These are phyloP conservation scores for Polyergus mexicanus DNA, from an alignment of 1,140 invertebrate species.

Conservation along the genomic window DNA sequence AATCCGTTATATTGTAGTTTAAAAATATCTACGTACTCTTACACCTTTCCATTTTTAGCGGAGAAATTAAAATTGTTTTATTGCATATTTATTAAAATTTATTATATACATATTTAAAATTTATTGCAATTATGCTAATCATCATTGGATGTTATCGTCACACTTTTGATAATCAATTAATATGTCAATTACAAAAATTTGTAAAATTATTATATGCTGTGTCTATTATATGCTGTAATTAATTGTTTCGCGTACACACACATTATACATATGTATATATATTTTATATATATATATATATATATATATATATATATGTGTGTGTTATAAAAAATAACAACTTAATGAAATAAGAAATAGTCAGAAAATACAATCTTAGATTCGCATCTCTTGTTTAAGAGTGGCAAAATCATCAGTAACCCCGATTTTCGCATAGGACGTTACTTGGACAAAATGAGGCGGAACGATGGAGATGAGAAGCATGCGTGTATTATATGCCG, in stretches of 20 bases:
- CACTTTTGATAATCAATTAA: slow-evolving; percentile 11
- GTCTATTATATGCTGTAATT: not conserved
- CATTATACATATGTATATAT: too few species aligned
- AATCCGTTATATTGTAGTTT: not conserved
- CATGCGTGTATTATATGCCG: slow-evolving; percentile 45
- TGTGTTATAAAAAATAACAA: not conserved
- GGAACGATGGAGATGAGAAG: slow-evolving; percentile 49
- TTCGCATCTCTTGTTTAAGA: not conserved
- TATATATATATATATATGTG: too few species aligned
- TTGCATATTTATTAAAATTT: not conserved
- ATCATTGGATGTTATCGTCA: not conserved
- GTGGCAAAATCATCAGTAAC: not conserved
- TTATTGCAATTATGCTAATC: not conserved
- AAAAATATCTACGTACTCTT: not conserved
- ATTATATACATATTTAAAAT: not conserved
- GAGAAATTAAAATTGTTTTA: slow-evolving; percentile 10
- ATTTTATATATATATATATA: too few species aligned
- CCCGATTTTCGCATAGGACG: slow-evolving; percentile 31
- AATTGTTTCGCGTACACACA: not conserved
- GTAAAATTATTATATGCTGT: not conserved
- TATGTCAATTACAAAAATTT: slow-evolving; percentile 9
- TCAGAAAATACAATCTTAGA: not conserved
- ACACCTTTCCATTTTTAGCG: not conserved
- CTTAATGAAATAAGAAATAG: not conserved
- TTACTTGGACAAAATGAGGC: slow-evolving; percentile 53